These are phyloP conservation scores for Sylvilagus floridanus DNA, from an alignment of 2,797 vertebrate species.

Conservation along the genomic window DNA sequence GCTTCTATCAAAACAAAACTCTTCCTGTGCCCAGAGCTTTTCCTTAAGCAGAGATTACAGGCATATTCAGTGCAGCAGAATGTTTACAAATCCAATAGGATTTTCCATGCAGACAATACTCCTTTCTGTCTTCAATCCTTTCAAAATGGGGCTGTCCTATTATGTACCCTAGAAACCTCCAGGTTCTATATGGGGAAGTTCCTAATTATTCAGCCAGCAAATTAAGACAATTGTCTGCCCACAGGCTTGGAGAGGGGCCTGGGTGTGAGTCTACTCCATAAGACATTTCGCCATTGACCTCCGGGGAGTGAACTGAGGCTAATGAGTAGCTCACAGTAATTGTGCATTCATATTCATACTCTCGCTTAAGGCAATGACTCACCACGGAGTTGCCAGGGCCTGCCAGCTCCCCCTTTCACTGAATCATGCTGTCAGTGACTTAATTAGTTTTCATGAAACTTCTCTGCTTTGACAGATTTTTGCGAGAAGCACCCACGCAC, in stretches of 20 bases:
- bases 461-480: slow-evolving; percentile 53
- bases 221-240: background rate
- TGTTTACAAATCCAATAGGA: background rate
- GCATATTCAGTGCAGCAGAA: background rate
- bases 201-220: background rate
- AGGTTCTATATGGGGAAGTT: background rate
- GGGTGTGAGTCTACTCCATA: background rate
- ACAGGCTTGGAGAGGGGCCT: background rate
- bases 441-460: slow-evolving; percentile 60
- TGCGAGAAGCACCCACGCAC: background rate
- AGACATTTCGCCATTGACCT: background rate
- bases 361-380: slow-evolving; percentile 57
- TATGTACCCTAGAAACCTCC: background rate
- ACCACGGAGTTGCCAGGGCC: background rate
- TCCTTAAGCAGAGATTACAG: background rate
- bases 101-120: background rate
- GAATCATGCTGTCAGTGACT: slow-evolving; percentile 58
- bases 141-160: background rate
- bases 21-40: background rate
- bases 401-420: background rate
- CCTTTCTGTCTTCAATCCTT: slow-evolving; percentile 22
- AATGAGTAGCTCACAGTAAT: background rate
- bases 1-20: background rate
- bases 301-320: background rate
- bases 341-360: slow-evolving; percentile 9